Evolutionary conservation across 2,113 vertebrate genomes (phyloP).

Genomic region (Loxodonta africana): DNA sequence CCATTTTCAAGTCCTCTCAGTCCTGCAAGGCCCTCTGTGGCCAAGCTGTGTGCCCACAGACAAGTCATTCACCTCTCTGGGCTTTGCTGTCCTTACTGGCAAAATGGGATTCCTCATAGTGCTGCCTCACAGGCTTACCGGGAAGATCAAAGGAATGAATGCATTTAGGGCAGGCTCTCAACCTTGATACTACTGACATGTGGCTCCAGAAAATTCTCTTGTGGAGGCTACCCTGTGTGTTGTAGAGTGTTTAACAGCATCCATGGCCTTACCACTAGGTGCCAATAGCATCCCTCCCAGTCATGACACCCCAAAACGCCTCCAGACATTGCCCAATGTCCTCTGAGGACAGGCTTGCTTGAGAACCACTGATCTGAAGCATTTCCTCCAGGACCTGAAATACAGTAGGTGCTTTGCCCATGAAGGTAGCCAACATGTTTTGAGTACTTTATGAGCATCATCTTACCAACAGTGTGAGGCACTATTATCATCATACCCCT

Average conservation of each 20-base stretch:
- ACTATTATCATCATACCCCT: neutral
- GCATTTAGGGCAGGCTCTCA: neutral
- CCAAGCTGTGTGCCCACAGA: neutral
- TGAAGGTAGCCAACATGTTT: neutral
- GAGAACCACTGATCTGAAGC: neutral
- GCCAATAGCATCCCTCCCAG: neutral
- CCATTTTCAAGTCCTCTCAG: neutral
- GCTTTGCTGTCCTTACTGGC: neutral
- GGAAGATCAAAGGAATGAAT: rapidly evolving
- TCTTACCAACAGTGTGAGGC: neutral
- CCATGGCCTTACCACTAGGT: neutral
- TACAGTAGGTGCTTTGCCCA: neutral
- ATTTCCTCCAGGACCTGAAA: neutral
- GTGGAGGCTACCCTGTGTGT: rapidly evolving
- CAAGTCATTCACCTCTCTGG: rapidly evolving
- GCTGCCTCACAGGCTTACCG: neutral
- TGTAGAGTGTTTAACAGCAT: rapidly evolving
- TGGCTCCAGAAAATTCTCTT: rapidly evolving
- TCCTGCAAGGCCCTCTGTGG: neutral
- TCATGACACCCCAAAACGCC: neutral
- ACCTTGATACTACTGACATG: rapidly evolving
- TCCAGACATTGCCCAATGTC: neutral
- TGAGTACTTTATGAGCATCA: neutral
- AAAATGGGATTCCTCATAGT: neutral
- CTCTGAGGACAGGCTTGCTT: neutral